These are phyloP conservation scores for Plotosus lineatus DNA, from an alignment of 2,113 vertebrate genomes.

Conservation along the genomic window DNA sequence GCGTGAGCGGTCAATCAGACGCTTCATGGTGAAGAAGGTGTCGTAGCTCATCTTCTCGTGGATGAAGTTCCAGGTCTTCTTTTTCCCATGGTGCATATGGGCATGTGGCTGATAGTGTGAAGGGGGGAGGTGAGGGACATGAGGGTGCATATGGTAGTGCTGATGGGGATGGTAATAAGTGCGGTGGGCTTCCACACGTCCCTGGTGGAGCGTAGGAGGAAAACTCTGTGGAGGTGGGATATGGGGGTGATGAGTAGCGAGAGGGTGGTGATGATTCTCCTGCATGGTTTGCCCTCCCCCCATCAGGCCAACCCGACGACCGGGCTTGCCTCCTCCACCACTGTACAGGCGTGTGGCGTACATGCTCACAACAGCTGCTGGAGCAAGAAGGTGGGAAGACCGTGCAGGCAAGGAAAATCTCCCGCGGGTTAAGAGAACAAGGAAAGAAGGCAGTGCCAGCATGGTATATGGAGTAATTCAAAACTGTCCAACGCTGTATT, in stretches of 20 bases:
- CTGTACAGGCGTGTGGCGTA: constrained; percentile 59
- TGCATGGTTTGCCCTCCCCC: constrained; percentile 62
- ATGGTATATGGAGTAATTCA: constrained; percentile 55
- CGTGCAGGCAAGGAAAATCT: constrained; percentile 50
- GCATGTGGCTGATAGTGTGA: constrained; percentile 63
- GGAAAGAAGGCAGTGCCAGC: constrained; percentile 48
- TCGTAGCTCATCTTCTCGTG: constrained; percentile 87
- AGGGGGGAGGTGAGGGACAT: constrained; percentile 60
- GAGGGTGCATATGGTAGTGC: constrained; percentile 57
- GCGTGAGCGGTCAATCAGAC: constrained; percentile 85
- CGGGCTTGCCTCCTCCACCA: constrained; percentile 64
- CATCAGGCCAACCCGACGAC: constrained; percentile 58
- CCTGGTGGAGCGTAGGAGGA: constrained; percentile 63
- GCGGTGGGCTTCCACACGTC: constrained; percentile 57
- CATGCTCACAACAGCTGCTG: constrained; percentile 49
- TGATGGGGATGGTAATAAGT: constrained; percentile 63
- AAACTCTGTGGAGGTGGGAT: constrained; percentile 59
- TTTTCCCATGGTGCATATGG: constrained; percentile 66
- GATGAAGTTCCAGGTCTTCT: constrained; percentile 85
- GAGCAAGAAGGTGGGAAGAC: constrained; percentile 26
- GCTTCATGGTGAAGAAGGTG: constrained; percentile 89
- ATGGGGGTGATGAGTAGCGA: constrained; percentile 52
- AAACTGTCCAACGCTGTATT: constrained; percentile 35
- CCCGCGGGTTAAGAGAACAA: constrained; percentile 55
- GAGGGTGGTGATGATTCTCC: constrained; percentile 60